A percentile compares a stretch with the other conserved stretches of the same genome.
Conservation (phyloP, 1,140 invertebrate genomes). For the Ectropis grisescens region DNA sequence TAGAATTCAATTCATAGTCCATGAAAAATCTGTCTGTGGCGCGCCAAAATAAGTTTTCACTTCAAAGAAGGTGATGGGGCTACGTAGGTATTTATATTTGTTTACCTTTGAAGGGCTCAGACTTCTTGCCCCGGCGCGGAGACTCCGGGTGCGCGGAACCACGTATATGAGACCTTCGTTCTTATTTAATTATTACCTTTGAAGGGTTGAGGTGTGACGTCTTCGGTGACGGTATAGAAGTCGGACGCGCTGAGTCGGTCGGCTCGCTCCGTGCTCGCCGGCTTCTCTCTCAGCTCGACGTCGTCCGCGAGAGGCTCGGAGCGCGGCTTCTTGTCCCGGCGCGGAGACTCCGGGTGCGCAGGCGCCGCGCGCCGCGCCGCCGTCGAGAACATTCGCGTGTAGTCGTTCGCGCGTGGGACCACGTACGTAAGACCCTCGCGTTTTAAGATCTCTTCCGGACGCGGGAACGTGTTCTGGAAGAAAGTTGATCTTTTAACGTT, state of each 20-base stretch:
- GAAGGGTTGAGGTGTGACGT: constrained; percentile 60
- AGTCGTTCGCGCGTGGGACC: constrained; percentile 67
- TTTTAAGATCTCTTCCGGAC: constrained; percentile 42
- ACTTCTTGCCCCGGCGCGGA: constrained; percentile 54
- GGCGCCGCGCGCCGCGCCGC: constrained; percentile 48
- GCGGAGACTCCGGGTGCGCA: constrained; percentile 45
- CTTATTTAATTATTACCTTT: too few species aligned
- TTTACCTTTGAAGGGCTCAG: constrained; percentile 11
- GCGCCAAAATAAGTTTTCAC: too few species aligned
- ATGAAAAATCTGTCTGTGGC: too few species aligned
- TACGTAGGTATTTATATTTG: too few species aligned
- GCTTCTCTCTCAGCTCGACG: constrained; percentile 37
- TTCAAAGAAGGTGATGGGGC: too few species aligned
- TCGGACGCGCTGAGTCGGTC: constrained; percentile 62
- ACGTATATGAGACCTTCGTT: constrained; percentile 68
- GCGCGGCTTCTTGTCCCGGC: constrained; percentile 58
- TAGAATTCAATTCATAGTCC: too few species aligned
- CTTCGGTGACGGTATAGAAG: constrained; percentile 62
- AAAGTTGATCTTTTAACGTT: too few species aligned
- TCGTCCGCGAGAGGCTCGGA: constrained; percentile 14
- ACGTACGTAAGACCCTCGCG: constrained; percentile 68
- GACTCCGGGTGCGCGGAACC: constrained; percentile 57
- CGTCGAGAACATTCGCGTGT: constrained; percentile 65
- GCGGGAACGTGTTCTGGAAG: constrained; percentile 29
- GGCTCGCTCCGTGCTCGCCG: constrained; percentile 8